Evolutionary conservation across 2,797 vertebrate species (phyloP).

Genomic region (Gephyroberyx darwinii): DNA sequence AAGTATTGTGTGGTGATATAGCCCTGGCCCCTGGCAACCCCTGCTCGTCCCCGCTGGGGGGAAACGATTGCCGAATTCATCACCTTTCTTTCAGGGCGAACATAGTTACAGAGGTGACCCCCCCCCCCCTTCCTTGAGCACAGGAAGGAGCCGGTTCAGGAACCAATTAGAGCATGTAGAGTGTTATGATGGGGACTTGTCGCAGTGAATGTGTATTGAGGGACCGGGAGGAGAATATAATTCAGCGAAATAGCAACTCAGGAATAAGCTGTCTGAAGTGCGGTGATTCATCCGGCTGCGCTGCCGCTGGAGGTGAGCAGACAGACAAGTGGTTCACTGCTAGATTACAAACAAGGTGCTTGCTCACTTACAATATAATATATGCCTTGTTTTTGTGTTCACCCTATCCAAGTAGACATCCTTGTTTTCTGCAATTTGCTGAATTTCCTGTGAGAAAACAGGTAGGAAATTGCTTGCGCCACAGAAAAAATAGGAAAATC

Average conservation of each 20-base stretch:
- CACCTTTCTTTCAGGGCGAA: constrained; percentile 6
- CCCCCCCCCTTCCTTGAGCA: constrained; percentile 13
- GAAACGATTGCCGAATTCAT: background rate
- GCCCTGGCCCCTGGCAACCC: background rate
- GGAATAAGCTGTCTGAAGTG: constrained; percentile 23
- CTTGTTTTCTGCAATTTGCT: background rate
- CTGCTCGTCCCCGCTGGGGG: constrained; percentile 2
- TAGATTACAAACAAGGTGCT: background rate
- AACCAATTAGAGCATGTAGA: constrained; percentile 48
- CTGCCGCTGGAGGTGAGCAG: background rate
- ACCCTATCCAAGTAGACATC: background rate
- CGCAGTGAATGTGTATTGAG: constrained; percentile 28
- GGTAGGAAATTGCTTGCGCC: background rate
- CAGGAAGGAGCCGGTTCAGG: constrained; percentile 30
- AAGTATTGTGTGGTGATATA: background rate
- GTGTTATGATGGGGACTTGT: constrained; percentile 29
- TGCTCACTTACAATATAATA: constrained; percentile 4
- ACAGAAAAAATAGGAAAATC: background rate
- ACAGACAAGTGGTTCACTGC: background rate
- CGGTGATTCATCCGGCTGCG: constrained; percentile 27
- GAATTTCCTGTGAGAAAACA: constrained; percentile 13
- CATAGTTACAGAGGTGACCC: constrained; percentile 20
- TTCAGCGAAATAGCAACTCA: constrained; percentile 31
- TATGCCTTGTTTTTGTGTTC: background rate
- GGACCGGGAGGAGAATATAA: constrained; percentile 15